Base-by-base conservation (phyloP, 2,888 invertebrate species). In the Zhuqinia jingwanae region DNA sequence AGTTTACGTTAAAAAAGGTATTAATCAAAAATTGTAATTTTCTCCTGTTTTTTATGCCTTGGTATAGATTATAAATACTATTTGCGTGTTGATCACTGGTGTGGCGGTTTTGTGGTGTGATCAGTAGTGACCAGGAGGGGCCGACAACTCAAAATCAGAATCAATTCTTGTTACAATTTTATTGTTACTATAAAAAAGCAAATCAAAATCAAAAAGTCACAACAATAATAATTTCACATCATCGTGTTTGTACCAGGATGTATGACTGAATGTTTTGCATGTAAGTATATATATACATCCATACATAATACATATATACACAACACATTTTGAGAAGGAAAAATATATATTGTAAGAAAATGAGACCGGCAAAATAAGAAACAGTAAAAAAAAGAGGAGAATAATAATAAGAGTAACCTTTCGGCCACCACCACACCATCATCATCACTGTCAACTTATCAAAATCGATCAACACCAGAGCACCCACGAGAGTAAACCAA, bases 361-460 rank as follows among this genome's bases (percentile, higher is more conserved):
- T 70, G 25, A 50, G 73, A 47, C 30, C 50, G 73, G 50, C 53
- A 56, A 47, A 47, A 73, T 45, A 30, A 68, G 11, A 36, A 56
- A 2, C 1, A 45, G 20, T 10, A 58, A 25, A 11, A 42, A 70
- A 45, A 11, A 17, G 20, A 50, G n/a, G n/a, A 45, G 10, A 53
- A 50, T 3, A 56, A 22, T 8, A 53, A 53, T 17, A 75, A 56
- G 53, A 36, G 53, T 75, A 25, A 75, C 53, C 75, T 75, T 56
- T 75, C 56, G 75, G 75, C 75, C 75, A 56, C 65, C 70, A 50
- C 50, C 50, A 50, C 50, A n/a, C 13, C 50, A 50, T 36, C 75
- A 22, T 47, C 73, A 30, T 76, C 75, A 47, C 84, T 84, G 84
- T 84, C 84, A 84, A 65, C 84, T 84, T 84, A 84, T 84, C 84